Evolutionary conservation across 92 coral and sea anemone species (phyloP).

Genomic region (Blastomussa wellsi): DNA sequence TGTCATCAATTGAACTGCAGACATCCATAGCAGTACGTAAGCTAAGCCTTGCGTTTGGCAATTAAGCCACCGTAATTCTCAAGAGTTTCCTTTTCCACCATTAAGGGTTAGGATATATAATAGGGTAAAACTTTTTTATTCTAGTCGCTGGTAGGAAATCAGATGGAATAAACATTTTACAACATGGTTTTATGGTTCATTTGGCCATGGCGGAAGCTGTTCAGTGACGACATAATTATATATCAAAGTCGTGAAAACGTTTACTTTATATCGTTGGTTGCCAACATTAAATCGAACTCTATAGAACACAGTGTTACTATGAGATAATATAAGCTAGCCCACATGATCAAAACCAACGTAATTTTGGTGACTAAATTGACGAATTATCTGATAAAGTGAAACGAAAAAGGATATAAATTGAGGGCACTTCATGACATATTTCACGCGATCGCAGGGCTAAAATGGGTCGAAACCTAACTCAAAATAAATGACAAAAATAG

Average conservation of each 20-base stretch:
- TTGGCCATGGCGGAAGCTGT: constrained; percentile 16
- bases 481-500: neutral
- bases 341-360: neutral
- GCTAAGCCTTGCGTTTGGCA: neutral
- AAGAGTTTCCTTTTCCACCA: neutral
- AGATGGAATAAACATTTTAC: neutral
- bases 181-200: too few relatives aligned
- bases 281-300: neutral
- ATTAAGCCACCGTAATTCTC: neutral
- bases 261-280: neutral
- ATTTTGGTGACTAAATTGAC: neutral
- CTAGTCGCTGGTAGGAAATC: neutral
- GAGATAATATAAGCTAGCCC: neutral
- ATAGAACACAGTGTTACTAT: neutral
- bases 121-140: neutral
- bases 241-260: too few relatives aligned
- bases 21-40: neutral
- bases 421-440: neutral
- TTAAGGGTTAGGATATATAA: neutral
- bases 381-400: constrained; percentile 5
- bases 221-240: neutral
- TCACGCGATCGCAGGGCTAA: neutral
- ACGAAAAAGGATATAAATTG: neutral
- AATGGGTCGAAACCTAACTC: neutral
- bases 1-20: neutral